phyloP scores from a whole-genome alignment of 2,113 vertebrate species.

The Festucalex cinctus region DNA sequence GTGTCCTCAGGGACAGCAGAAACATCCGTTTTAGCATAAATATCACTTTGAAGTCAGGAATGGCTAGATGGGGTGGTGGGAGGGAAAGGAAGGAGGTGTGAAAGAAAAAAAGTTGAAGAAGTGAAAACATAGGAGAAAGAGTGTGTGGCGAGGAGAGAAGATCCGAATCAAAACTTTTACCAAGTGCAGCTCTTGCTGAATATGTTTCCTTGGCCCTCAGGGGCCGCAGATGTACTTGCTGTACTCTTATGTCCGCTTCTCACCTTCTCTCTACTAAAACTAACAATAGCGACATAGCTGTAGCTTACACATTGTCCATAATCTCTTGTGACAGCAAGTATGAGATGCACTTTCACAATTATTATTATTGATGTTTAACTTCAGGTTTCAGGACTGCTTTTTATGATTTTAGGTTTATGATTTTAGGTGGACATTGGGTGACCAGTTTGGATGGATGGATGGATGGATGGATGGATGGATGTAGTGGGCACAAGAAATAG shows the following conservation, averaged over 20 bases:
- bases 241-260: conserved; percentile 34
- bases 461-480: too few species aligned
- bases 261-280: conserved; percentile 18
- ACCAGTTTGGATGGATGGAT: too few species aligned
- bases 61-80: conserved; percentile 18
- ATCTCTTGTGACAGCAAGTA: conserved; percentile 40
- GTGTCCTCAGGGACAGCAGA: conserved; percentile 68
- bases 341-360: conserved; percentile 42
- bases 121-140: conserved; percentile 21
- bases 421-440: too few species aligned
- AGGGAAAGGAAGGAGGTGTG: conserved; percentile 15
- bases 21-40: conserved; percentile 75
- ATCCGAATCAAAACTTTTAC: conserved; percentile 53
- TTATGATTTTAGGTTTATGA: too few species aligned
- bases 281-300: conserved; percentile 23
- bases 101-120: conserved; percentile 18
- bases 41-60: conserved; percentile 76
- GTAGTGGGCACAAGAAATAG: too few species aligned
- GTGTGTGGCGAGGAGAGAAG: conserved; percentile 41
- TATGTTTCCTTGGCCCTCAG: conserved; percentile 28
- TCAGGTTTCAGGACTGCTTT: background rate
- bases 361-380: background rate
- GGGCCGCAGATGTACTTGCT: conserved; percentile 33
- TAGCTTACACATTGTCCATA: conserved; percentile 29
- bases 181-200: conserved; percentile 44